Conservation (phyloP, 2,797 vertebrate species). For the Rhinatrema bivittatum region DNA sequence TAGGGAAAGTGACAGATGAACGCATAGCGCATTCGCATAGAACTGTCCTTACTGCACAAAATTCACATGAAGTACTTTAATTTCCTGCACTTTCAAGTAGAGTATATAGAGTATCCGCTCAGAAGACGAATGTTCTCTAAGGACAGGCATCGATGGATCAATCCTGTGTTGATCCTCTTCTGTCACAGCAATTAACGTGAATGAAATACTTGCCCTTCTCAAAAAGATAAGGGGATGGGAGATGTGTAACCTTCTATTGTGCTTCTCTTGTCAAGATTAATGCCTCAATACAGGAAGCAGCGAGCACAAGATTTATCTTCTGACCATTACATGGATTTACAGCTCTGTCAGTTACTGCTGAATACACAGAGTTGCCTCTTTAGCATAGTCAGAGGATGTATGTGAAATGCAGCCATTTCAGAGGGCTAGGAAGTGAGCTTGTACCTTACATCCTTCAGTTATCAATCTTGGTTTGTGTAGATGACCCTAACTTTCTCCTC, state of each 20-base stretch:
- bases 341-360: constrained; percentile 31
- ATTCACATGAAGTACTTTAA: no score
- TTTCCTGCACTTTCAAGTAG: no score
- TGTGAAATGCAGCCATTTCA: constrained; percentile 1
- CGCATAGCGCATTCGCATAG: no score
- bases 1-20: no score
- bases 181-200: constrained; percentile 48
- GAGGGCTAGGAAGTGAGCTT: no score
- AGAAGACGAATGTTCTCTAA: no score
- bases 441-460: constrained; percentile 11
- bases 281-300: constrained; percentile 21
- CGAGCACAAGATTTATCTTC: constrained; percentile 45
- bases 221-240: constrained; percentile 27
- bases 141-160: background rate
- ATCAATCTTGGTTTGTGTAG: constrained; percentile 1
- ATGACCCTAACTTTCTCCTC: constrained; percentile 3
- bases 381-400: constrained; percentile 15
- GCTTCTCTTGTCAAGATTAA: constrained; percentile 36
- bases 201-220: constrained; percentile 46
- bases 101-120: no score
- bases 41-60: no score
- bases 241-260: constrained; percentile 4
- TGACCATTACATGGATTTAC: constrained; percentile 37
- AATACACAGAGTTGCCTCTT: constrained; percentile 32
- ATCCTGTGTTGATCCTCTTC: constrained; percentile 37